Conservation (phyloP, 2,113 vertebrate species). For the Etheostoma spectabile region DNA sequence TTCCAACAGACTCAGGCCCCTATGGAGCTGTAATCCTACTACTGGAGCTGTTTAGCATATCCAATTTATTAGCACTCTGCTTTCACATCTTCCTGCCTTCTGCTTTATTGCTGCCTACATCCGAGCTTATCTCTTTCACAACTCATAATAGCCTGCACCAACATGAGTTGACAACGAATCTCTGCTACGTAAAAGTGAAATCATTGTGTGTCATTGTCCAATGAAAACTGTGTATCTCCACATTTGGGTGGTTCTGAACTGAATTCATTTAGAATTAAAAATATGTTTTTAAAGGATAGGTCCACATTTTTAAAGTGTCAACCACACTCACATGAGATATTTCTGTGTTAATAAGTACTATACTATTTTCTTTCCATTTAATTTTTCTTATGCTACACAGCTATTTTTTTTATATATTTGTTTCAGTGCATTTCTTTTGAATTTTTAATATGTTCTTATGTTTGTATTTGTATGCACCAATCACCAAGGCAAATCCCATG, state of each 20-base stretch:
- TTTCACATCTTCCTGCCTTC: slow-evolving; percentile 49
- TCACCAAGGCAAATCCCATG: no score
- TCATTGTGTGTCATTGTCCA: neutral
- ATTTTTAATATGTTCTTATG: no score
- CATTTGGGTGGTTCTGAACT: no score
- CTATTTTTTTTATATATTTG: no score
- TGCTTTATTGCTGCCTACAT: slow-evolving; percentile 44
- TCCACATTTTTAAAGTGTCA: neutral
- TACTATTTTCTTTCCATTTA: no score
- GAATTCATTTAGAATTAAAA: neutral
- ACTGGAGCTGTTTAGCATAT: slow-evolving; percentile 54
- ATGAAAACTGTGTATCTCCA: neutral
- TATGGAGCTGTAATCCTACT: slow-evolving; percentile 52
- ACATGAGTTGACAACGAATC: neutral
- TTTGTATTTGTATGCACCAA: no score
- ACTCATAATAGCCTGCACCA: neutral
- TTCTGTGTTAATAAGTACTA: no score
- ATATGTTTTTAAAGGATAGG: neutral
- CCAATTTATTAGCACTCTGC: slow-evolving; percentile 54
- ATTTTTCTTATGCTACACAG: no score
- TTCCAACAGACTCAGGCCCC: slow-evolving; percentile 59
- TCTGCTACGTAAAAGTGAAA: neutral
- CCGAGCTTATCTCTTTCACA: slow-evolving; percentile 26
- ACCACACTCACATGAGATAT: neutral
- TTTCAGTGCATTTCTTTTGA: no score